Conservation (phyloP, 2,113 vertebrate species). For the Pseudonaja textilis region DNA sequence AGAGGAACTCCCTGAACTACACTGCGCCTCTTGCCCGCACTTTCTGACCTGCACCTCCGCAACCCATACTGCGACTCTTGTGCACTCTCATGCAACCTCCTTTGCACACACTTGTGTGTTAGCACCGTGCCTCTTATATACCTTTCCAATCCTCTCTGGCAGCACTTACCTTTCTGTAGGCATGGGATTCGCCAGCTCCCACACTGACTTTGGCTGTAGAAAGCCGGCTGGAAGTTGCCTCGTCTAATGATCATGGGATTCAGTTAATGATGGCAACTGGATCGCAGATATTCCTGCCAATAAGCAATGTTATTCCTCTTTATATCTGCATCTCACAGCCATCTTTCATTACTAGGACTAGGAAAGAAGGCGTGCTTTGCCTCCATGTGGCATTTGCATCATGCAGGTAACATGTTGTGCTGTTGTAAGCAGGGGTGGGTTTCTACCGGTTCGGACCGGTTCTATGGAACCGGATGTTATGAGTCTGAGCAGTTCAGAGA, state of each 20-base stretch:
- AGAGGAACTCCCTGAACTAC: background rate
- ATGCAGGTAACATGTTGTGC: too few relatives aligned
- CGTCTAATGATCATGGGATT: background rate
- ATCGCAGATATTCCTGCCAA: background rate
- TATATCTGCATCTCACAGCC: background rate
- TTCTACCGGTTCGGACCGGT: too few relatives aligned
- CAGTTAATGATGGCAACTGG: background rate
- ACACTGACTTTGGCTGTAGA: background rate
- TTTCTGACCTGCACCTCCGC: background rate
- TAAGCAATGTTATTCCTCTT: background rate
- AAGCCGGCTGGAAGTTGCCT: background rate
- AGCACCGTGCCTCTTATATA: too few relatives aligned
- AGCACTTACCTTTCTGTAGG: background rate
- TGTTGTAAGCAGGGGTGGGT: too few relatives aligned
- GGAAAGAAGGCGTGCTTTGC: background rate
- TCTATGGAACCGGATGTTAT: too few relatives aligned
- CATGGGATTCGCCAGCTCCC: background rate
- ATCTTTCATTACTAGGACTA: background rate
- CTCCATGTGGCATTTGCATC: background rate
- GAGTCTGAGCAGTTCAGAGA: too few relatives aligned
- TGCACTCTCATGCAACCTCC: background rate
- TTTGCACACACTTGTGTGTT: too few relatives aligned
- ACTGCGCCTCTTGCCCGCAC: background rate
- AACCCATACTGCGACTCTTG: background rate
- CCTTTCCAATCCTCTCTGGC: background rate